Conservation (phyloP, 2,797 vertebrate species). For the Gobio occitaniae region DNA sequence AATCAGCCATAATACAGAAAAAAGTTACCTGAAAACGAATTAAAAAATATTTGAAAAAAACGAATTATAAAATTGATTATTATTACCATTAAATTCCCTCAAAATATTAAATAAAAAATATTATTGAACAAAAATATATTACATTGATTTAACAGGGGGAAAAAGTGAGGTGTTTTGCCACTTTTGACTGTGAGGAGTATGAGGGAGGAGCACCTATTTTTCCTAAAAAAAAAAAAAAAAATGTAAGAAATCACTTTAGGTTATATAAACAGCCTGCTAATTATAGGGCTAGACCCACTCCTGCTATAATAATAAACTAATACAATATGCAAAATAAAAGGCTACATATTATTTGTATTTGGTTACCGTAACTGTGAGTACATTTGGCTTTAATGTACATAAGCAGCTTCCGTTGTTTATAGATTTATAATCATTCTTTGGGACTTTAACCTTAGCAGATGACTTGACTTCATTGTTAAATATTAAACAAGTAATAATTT, state of each 20-base stretch:
- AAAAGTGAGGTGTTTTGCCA: not conserved
- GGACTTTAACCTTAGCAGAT: slow-evolving; percentile 17
- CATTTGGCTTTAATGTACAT: not conserved
- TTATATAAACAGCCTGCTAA: too few species aligned
- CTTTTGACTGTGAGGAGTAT: too few species aligned
- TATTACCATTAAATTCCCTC: not conserved
- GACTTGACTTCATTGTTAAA: slow-evolving; percentile 27
- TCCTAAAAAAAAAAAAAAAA: too few species aligned
- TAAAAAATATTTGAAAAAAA: too few species aligned
- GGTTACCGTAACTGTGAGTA: not conserved
- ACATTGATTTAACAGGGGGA: not conserved
- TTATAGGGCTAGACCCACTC: too few species aligned
- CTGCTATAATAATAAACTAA: not conserved
- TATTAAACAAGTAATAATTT: slow-evolving; percentile 32
- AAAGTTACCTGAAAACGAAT: too few species aligned
- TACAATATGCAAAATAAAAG: not conserved
- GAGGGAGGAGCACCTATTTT: too few species aligned
- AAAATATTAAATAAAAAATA: not conserved
- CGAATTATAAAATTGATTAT: not conserved
- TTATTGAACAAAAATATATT: not conserved
- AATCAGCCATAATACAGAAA: too few species aligned
- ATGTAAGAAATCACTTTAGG: too few species aligned
- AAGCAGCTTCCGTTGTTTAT: slow-evolving; percentile 7
- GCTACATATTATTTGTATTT: not conserved
- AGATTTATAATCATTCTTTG: slow-evolving; percentile 6